Conservation (phyloP, 1,140 invertebrate species). For the Eueides isabella region DNA sequence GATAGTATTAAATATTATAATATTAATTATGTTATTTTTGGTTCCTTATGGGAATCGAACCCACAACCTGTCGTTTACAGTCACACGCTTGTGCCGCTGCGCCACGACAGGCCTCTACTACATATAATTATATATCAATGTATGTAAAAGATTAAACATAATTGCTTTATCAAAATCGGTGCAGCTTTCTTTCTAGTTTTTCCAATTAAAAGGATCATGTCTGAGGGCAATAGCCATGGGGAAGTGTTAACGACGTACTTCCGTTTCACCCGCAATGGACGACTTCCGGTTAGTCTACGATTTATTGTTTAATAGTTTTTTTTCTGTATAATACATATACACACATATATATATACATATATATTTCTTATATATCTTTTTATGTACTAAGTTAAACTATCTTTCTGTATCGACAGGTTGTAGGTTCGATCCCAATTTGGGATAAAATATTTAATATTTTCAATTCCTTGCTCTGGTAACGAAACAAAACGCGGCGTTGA, state of each 20-base stretch:
- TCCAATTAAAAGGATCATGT: slow-evolving; percentile 32
- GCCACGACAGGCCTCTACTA: too few species aligned
- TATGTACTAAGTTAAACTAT: too few species aligned
- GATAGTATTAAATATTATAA: too few species aligned
- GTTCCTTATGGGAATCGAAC: too few species aligned
- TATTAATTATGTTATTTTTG: too few species aligned
- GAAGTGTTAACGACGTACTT: slow-evolving; percentile 35
- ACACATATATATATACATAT: neutral
- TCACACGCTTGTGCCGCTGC: too few species aligned
- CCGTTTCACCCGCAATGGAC: slow-evolving; percentile 29
- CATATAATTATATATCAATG: too few species aligned
- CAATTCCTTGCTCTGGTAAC: neutral
- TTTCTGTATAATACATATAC: neutral
- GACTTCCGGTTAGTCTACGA: slow-evolving; percentile 26
- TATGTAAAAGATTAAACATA: neutral
- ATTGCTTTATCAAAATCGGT: slow-evolving; percentile 7
- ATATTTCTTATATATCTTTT: too few species aligned
- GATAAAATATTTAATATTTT: neutral
- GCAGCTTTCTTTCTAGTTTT: neutral
- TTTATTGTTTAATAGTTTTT: slow-evolving; percentile 14
- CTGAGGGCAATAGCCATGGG: slow-evolving; percentile 30
- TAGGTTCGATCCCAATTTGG: neutral
- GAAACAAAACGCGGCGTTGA: neutral
- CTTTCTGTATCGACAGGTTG: neutral
- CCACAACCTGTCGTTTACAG: too few species aligned